Evolutionary conservation across 2,797 vertebrate genomes (phyloP), one percentile per base, ranked within the genome.

Genomic region (Arnoldichthys spilopterus): DNA sequence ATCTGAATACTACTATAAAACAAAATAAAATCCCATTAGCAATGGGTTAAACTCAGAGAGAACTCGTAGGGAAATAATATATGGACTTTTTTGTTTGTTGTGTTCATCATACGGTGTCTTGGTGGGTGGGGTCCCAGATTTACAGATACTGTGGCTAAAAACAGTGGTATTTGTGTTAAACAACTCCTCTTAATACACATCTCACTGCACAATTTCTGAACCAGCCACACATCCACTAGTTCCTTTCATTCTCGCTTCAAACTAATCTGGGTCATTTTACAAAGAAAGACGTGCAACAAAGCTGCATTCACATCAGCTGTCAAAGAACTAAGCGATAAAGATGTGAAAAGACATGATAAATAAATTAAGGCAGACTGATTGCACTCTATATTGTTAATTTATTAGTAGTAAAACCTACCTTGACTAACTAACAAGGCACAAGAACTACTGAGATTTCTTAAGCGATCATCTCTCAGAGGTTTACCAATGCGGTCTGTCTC

Each of bases 361-460:
- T 85, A 72, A 82, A 85, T 85, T 80, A 86, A 86, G 77, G 77
- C 81, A 85, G 76, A 77, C 45, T 70, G 78, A 78, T 74, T 85
- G 66, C 71, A 77, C 80, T 86, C 67, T 34, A 75, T 72, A 59
- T 77, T 84, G 83, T 88, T 85, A 90, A 89, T 88, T 82, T 82
- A 81, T 79, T 81, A 84, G 83, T 81, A 80, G 83, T 83, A 86
- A 85, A 86, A 87, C 43, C 79, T 82, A 85, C 58, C 6, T 76
- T 78, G 71, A 85, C 78, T 66, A 43, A 69, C 47, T 69, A 75
- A 73, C 62, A 85, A 86, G 81, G 77, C 77, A 84, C 78, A 83
- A 78, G 8, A 82, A 53, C 80, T 56, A 72, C 77, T 80, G 85
- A 30, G 32, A 87, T 86, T 82, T 78, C 72, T 74, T 26, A 11